These are phyloP conservation scores for Scaptomyza hsui DNA, from an alignment of 1,140 invertebrate genomes.

Conservation along the genomic window DNA sequence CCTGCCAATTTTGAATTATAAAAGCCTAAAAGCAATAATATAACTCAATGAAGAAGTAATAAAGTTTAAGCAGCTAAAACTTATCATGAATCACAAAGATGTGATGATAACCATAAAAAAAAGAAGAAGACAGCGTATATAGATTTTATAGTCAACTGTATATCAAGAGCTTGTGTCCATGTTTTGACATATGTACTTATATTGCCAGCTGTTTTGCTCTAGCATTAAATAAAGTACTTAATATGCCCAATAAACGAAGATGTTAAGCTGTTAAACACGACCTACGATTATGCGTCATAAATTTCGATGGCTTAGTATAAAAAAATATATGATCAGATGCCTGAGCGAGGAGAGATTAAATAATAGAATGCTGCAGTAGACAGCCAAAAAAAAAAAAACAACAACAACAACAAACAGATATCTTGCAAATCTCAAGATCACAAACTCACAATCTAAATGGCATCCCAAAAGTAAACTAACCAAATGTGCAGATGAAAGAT, in stretches of 20 bases:
- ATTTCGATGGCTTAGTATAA: constrained; percentile 11
- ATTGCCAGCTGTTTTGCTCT: neutral
- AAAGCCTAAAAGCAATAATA: no score
- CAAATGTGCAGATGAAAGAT: constrained; percentile 38
- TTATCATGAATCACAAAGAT: no score
- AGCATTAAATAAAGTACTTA: neutral
- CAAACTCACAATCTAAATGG: constrained; percentile 35
- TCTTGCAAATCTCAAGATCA: constrained; percentile 47
- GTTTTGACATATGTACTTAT: neutral
- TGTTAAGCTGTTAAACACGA: constrained; percentile 18
- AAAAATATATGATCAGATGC: constrained; percentile 8
- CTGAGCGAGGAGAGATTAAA: no score
- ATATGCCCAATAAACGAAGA: constrained; percentile 5
- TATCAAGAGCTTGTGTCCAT: neutral
- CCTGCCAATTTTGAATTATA: no score
- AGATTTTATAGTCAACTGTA: neutral
- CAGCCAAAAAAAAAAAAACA: constrained; percentile 11
- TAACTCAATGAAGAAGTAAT: no score
- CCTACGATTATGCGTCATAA: constrained; percentile 10
- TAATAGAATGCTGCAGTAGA: constrained; percentile 46
- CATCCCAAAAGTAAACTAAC: constrained; percentile 36
- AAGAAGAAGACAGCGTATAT: no score
- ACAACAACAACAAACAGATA: constrained; percentile 29
- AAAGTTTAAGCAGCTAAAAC: no score
- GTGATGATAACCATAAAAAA: no score